Percentiles rank a stretch among this genome's conserved stretches.
phyloP scores from a whole-genome alignment of 2,113 vertebrate species.

The Nanorana parkeri region DNA sequence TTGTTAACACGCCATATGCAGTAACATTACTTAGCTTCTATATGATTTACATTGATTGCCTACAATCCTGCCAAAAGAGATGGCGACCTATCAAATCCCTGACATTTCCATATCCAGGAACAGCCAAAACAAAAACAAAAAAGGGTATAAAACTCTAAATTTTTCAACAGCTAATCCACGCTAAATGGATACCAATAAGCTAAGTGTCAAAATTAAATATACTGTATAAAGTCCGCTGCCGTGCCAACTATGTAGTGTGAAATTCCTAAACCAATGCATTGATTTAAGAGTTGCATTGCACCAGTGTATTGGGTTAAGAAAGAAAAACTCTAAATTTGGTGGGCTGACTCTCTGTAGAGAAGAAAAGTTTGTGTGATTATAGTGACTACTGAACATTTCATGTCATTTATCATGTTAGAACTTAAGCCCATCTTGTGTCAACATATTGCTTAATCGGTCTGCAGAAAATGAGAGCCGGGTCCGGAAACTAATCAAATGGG shows the following conservation, averaged over 20 bases:
- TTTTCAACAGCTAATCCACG: no score
- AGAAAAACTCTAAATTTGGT: no score
- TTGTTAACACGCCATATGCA: not conserved
- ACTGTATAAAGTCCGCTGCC: no score
- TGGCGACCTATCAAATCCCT: constrained; percentile 22
- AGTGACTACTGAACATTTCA: not conserved
- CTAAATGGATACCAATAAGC: no score
- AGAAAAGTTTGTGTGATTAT: not conserved
- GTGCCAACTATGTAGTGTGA: no score
- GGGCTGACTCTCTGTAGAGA: not conserved
- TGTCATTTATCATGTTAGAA: not conserved
- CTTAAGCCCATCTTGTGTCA: not conserved
- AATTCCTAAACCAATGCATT: no score
- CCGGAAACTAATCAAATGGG: not conserved
- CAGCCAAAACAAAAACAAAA: not conserved
- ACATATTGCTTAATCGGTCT: not conserved
- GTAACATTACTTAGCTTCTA: not conserved
- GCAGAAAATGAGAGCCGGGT: not conserved
- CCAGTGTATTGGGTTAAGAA: no score
- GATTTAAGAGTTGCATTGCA: no score
- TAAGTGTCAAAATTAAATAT: no score
- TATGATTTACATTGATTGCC: not conserved
- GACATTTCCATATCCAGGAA: constrained; percentile 3
- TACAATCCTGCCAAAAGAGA: constrained; percentile 17
- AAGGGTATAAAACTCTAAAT: constrained; percentile 19